Percentiles rank a stretch among this genome's conserved stretches.
These are phyloP conservation scores for Cremastinae sp. DNA, from an alignment of 2,888 invertebrate genomes.

Conservation along the genomic window DNA sequence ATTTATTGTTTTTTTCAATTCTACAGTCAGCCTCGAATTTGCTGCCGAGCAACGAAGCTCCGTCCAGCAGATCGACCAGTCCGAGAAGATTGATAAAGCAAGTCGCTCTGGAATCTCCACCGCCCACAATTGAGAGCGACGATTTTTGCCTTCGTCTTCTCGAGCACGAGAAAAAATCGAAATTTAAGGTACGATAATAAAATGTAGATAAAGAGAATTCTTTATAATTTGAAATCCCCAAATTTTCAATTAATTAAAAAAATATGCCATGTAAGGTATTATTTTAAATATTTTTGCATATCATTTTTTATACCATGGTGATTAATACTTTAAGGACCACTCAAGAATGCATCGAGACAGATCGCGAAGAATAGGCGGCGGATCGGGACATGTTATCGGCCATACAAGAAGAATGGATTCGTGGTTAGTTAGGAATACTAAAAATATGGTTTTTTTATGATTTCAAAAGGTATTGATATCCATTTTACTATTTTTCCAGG, in stretches of 20 bases:
- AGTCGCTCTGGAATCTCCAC: constrained; percentile 86
- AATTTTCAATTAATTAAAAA: too few species aligned
- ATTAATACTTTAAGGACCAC: too few species aligned
- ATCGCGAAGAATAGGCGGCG: constrained; percentile 79
- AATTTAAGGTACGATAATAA: too few species aligned
- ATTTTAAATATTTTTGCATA: too few species aligned
- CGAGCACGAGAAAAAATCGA: constrained; percentile 71
- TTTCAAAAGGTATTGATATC: not conserved
- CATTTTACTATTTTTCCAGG: constrained; percentile 64
- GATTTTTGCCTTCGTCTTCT: constrained; percentile 70
- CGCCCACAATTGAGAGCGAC: constrained; percentile 72
- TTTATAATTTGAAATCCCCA: too few species aligned
- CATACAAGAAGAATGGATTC: constrained; percentile 77
- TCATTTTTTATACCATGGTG: too few species aligned
- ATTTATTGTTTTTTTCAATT: constrained; percentile 7
- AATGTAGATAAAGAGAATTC: too few species aligned
- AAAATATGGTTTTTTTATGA: too few species aligned
- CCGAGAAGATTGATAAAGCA: constrained; percentile 86
- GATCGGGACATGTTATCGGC: constrained; percentile 80
- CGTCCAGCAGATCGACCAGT: constrained; percentile 82
- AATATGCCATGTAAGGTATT: too few species aligned
- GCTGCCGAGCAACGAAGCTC: constrained; percentile 69
- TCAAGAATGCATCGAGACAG: constrained; percentile 81
- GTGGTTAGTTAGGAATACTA: constrained; percentile 65
- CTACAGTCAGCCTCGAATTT: constrained; percentile 68